Evolutionary conservation across 2,797 vertebrate species (phyloP).

Genomic region (Mormyrus hasselquistii): DNA sequence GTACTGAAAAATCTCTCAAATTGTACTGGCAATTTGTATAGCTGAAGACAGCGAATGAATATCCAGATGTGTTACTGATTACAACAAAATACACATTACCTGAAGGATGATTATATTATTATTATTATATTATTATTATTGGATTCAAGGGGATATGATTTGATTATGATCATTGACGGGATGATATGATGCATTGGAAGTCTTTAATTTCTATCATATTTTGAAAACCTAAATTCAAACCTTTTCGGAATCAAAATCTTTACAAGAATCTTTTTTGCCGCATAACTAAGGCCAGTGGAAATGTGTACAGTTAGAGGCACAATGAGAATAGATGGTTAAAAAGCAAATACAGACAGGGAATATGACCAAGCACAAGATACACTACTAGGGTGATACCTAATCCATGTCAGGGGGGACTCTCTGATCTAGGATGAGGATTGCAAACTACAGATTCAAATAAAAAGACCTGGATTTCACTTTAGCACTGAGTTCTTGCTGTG

Average conservation of each 20-base stretch:
- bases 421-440: not conserved
- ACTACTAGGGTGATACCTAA: not conserved
- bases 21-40: not conserved
- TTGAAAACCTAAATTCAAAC: not conserved
- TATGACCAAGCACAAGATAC: not conserved
- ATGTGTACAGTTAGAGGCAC: not conserved
- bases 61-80: not conserved
- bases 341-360: not conserved
- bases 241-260: not conserved
- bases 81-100: not conserved
- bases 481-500: not conserved
- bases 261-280: not conserved
- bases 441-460: not conserved
- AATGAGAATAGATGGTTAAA: not conserved
- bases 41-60: not conserved
- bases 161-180: not conserved
- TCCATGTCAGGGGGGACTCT: not conserved
- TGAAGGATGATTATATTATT: not conserved
- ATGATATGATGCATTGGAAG: not conserved
- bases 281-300: not conserved
- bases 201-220: not conserved
- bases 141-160: not conserved
- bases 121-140: not conserved
- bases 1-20: not conserved
- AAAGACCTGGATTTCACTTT: not conserved